Conservation (phyloP, 1,140 invertebrate genomes). For the Calosoma granatense region DNA sequence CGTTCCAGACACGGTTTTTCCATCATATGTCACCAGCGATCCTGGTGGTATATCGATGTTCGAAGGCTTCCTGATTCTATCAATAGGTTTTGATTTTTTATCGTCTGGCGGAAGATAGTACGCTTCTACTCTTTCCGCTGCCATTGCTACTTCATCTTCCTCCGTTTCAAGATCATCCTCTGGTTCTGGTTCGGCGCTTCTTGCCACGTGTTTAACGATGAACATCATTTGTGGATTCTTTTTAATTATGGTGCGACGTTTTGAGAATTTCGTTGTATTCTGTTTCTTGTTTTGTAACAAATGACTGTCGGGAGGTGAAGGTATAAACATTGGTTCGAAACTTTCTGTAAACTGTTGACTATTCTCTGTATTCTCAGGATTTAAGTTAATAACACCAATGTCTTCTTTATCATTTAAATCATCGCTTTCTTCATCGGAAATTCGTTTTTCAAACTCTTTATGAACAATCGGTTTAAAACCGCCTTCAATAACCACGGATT, state of each 20-base stretch:
- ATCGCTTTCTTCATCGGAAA: constrained; percentile 34
- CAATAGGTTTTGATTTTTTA: constrained; percentile 27
- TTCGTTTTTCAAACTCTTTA: constrained; percentile 42
- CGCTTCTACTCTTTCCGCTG: constrained; percentile 55
- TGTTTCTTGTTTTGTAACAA: constrained; percentile 35
- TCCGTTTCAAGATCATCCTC: constrained; percentile 29
- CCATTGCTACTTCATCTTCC: constrained; percentile 48
- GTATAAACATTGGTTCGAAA: constrained; percentile 65
- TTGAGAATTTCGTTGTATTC: constrained; percentile 23
- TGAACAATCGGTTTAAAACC: constrained; percentile 73
- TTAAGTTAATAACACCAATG: constrained; percentile 39
- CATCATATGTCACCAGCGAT: constrained; percentile 59
- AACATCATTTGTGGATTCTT: constrained; percentile 31
- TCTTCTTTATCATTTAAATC: constrained; percentile 38
- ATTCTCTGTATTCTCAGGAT: constrained; percentile 36
- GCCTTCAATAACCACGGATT: constrained; percentile 68
- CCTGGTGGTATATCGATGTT: constrained; percentile 34
- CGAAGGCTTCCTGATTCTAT: constrained; percentile 16
- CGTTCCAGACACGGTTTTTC: constrained; percentile 54
- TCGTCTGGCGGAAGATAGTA: constrained; percentile 54
- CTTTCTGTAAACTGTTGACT: constrained; percentile 40
- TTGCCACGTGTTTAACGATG: constrained; percentile 34
- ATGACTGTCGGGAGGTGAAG: constrained; percentile 49
- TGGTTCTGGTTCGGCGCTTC: constrained; percentile 19
- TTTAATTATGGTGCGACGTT: constrained; percentile 29